Conservation (phyloP, 2,797 vertebrate genomes). For the Moxostoma hubbsi region DNA sequence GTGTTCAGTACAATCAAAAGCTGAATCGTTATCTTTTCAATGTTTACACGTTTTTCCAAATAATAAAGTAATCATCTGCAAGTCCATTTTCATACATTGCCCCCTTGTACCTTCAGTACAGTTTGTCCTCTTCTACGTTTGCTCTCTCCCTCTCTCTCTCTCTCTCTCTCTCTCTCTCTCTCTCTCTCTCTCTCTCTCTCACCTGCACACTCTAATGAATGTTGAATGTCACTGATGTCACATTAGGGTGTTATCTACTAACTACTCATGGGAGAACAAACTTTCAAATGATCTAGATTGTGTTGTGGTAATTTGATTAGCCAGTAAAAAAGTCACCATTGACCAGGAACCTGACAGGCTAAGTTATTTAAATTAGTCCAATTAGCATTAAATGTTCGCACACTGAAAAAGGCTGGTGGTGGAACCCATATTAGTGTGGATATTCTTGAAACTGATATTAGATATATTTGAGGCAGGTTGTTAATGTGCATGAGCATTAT, state of each 20-base stretch:
- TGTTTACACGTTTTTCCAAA: background rate
- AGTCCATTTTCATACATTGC: background rate
- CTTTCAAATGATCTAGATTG: slow-evolving; percentile 5
- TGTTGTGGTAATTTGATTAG: slow-evolving; percentile 13
- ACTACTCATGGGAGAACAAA: slow-evolving; percentile 1
- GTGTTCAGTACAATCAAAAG: background rate
- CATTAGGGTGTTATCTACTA: background rate
- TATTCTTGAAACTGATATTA: background rate
- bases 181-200: background rate
- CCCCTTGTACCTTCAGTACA: background rate
- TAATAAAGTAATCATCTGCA: background rate
- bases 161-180: background rate
- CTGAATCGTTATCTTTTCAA: background rate
- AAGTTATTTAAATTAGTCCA: slow-evolving; percentile 10
- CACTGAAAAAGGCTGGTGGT: background rate
- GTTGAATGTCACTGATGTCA: slow-evolving; percentile 17
- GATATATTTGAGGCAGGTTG: background rate
- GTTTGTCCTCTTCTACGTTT: background rate
- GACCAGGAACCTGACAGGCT: slow-evolving; percentile 16
- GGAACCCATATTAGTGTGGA: background rate
- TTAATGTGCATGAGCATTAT: background rate
- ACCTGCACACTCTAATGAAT: slow-evolving; percentile 2
- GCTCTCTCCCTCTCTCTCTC: background rate
- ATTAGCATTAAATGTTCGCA: slow-evolving; percentile 18
- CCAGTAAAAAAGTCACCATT: slow-evolving; percentile 21